Evolutionary conservation across 2,888 invertebrate species (phyloP), one percentile per base, ranked within the genome.

Genomic region (Octodonta nipae): DNA sequence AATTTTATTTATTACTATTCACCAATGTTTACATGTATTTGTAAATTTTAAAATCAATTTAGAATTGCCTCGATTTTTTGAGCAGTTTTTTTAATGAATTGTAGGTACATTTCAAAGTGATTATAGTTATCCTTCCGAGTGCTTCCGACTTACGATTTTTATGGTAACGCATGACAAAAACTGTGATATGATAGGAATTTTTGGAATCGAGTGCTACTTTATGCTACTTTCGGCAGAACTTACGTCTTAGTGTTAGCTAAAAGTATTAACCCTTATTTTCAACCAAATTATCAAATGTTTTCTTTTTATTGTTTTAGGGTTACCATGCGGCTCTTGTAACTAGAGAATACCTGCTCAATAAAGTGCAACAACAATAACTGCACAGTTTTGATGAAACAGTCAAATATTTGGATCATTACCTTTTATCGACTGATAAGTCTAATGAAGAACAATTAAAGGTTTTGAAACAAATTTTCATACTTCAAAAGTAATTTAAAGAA

Each of bases 141-240:
- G n/a, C n/a, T 20, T 20, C 20, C 7, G 20, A n/a, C 20, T 20
- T 20, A n/a, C n/a, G 20, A 20, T 20, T 20, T 20, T 20, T 20
- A 20, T 20, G 6, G 7, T 20, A n/a, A n/a, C n/a, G n/a, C n/a
- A n/a, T n/a, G n/a, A n/a, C n/a, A n/a, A n/a, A n/a, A n/a, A n/a
- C n/a, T n/a, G n/a, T n/a, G n/a, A n/a, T n/a, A n/a, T n/a, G n/a
- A n/a, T n/a, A n/a, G n/a, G n/a, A n/a, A n/a, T n/a, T n/a, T n/a
- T n/a, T n/a, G n/a, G n/a, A n/a, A n/a, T n/a, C n/a, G n/a, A n/a
- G n/a, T n/a, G n/a, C n/a, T n/a, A n/a, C n/a, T n/a, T n/a, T n/a
- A n/a, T n/a, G n/a, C n/a, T n/a, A n/a, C n/a, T n/a, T n/a, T n/a
- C n/a, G n/a, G n/a, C n/a, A n/a, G n/a, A n/a, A n/a, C n/a, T n/a